phyloP scores from a whole-genome alignment of 2,888 invertebrate species.

The Barypeithes pellucidus region DNA sequence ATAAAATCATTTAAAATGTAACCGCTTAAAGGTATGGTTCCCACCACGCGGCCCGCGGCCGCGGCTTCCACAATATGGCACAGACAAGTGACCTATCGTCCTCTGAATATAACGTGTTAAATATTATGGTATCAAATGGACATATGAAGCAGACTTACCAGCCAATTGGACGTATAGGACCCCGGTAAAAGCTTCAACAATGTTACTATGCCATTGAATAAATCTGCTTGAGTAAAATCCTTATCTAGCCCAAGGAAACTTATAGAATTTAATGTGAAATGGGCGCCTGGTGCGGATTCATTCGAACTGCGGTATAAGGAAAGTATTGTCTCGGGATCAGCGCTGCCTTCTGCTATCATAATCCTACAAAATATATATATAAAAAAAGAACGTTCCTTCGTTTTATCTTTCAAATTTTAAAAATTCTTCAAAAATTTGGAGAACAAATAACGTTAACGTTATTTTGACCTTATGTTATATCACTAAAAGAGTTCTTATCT shows the following conservation, averaged over 20 bases:
- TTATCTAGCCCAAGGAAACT: conserved; percentile 64
- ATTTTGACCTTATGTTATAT: no score
- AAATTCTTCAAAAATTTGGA: no score
- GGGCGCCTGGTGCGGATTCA: conserved; percentile 74
- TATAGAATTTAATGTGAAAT: conserved; percentile 86
- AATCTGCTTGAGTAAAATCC: conserved; percentile 71
- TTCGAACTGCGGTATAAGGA: conserved; percentile 78
- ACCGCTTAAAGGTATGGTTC: no score
- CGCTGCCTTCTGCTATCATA: conserved; percentile 85
- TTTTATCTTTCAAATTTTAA: no score
- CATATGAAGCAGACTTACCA: conserved; percentile 19
- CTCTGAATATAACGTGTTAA: not conserved
- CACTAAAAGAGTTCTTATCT: no score
- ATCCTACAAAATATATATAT: conserved; percentile 73
- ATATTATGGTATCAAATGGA: no score
- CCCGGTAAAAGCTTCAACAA: conserved; percentile 81
- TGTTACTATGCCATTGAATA: conserved; percentile 76
- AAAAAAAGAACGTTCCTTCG: no score
- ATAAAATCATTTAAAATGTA: no score
- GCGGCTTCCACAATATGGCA: no score
- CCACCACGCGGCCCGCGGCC: no score
- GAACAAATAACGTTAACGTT: no score
- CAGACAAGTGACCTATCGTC: no score
- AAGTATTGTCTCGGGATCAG: conserved; percentile 75
- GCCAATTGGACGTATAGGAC: conserved; percentile 33